These are phyloP conservation scores for Catharus fuscescens DNA, from an alignment of 2,113 vertebrate species.

Conservation along the genomic window DNA sequence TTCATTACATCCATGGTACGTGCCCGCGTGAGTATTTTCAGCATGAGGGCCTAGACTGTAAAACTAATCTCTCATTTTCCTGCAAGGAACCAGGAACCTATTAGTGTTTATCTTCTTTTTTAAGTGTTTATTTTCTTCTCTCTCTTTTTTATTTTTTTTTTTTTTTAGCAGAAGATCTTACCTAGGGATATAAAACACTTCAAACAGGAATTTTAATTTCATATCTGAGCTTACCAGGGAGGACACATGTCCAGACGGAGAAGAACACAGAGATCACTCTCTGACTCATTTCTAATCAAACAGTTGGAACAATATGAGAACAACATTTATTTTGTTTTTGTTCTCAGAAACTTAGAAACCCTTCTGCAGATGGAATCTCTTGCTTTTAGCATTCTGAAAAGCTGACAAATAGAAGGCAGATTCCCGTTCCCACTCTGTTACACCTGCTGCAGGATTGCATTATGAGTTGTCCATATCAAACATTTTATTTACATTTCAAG, in stretches of 20 bases:
- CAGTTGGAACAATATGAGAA: neutral
- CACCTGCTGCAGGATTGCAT: neutral
- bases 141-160: too few relatives aligned
- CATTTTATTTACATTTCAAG: neutral
- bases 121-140: too few relatives aligned
- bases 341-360: neutral
- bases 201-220: neutral
- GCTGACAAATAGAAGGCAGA: neutral
- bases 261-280: neutral
- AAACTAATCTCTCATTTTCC: neutral
- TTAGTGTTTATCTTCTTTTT: too few relatives aligned
- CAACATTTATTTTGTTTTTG: constrained; percentile 6
- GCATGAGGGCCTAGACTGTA: neutral
- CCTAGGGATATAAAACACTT: neutral
- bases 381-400: neutral
- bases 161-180: neutral
- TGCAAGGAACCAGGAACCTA: neutral
- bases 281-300: constrained; percentile 25
- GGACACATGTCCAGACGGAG: neutral
- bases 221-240: neutral
- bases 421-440: neutral
- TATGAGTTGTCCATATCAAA: neutral
- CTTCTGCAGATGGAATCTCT: constrained; percentile 26
- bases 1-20: neutral
- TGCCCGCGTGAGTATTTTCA: neutral